Evolutionary conservation across 2,113 vertebrate genomes (phyloP).

Genomic region (Malurus cyaneus): DNA sequence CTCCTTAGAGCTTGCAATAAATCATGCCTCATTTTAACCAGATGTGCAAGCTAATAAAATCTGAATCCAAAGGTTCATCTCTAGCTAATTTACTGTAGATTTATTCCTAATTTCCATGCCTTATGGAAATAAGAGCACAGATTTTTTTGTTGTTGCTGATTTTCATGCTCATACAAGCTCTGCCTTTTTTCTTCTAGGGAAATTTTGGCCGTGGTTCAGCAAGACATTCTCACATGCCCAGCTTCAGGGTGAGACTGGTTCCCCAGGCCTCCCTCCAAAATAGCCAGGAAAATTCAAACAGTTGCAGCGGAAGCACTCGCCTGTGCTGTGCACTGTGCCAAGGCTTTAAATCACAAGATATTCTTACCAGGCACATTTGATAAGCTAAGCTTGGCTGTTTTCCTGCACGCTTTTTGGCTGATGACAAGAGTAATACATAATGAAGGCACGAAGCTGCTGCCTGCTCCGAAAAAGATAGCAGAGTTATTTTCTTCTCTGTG

Average conservation of each 20-base stretch:
- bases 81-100: neutral
- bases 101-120: neutral
- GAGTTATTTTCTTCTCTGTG: neutral
- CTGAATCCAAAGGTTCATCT: neutral
- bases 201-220: neutral
- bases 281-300: neutral
- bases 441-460: neutral
- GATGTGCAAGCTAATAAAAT: neutral
- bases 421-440: neutral
- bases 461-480: neutral
- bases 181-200: neutral
- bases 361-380: neutral
- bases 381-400: neutral
- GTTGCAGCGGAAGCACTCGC: fast-evolving
- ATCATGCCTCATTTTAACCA: neutral
- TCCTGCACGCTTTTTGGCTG: neutral
- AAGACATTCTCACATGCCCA: neutral
- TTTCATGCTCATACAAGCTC: neutral
- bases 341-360: neutral
- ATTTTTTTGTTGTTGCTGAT: neutral
- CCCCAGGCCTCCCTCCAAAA: neutral
- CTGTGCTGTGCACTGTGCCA: neutral
- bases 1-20: neutral
- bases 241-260: neutral
- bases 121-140: neutral